Percentiles rank a stretch among this genome's conserved stretches.
phyloP scores from a whole-genome alignment of 2,797 vertebrate genomes.

The Lepidocolaptes lacrymiger region DNA sequence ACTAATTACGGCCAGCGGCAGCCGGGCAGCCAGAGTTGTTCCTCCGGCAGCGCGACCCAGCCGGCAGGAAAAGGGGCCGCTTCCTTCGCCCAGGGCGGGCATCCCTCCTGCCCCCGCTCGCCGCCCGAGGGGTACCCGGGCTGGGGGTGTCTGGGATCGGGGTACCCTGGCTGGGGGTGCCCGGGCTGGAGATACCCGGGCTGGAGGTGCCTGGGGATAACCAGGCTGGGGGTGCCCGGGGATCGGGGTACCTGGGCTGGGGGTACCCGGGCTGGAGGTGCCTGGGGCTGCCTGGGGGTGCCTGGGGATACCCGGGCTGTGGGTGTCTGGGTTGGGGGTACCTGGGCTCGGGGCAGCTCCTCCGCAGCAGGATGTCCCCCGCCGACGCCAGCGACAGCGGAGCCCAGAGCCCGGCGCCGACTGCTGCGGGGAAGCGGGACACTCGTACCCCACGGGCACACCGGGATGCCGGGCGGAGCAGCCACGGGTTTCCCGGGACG shows the following conservation, averaged over 20 bases:
- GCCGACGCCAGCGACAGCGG: background rate
- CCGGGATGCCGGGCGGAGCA: background rate
- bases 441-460: background rate
- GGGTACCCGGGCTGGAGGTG: no score
- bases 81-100: background rate
- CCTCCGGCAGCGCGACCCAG: fast-evolving
- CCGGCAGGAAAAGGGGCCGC: background rate
- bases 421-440: background rate
- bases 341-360: background rate
- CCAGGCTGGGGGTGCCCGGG: no score
- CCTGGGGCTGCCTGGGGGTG: no score
- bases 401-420: background rate
- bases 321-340: background rate
- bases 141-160: background rate
- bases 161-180: no score
- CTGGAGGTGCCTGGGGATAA: no score
- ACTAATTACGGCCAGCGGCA: background rate
- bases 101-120: background rate
- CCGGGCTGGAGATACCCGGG: no score
- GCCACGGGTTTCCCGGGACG: no score
- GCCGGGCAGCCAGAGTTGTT: background rate
- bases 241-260: no score
- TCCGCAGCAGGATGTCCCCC: background rate
- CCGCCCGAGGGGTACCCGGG: background rate
- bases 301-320: no score